Evolutionary conservation across 2,888 invertebrate genomes (phyloP).

Genomic region (Aphidoletes aphidimyza): DNA sequence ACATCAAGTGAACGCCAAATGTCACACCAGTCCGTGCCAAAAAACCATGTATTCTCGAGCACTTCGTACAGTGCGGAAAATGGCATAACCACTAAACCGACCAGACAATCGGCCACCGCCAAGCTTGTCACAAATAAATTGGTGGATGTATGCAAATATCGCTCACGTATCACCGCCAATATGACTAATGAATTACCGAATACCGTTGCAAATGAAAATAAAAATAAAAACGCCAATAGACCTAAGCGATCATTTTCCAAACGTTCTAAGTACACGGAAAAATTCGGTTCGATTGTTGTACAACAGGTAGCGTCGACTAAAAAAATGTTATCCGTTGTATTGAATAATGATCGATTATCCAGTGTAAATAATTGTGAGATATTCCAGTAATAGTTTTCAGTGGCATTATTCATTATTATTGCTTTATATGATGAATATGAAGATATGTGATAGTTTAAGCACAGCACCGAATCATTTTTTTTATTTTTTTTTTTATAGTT

Average conservation of each 20-base stretch:
- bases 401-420: conserved; percentile 63
- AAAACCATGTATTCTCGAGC: conserved; percentile 90
- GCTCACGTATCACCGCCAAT: conserved; percentile 89
- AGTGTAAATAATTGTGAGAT: conserved; percentile 56
- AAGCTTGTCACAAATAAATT: conserved; percentile 97
- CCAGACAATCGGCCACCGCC: conserved; percentile 95
- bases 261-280: conserved; percentile 65
- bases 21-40: conserved; percentile 96
- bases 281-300: conserved; percentile 62
- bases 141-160: conserved; percentile 95
- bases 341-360: conserved; percentile 61
- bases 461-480: conserved; percentile 40
- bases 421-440: conserved; percentile 49
- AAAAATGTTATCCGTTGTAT: conserved; percentile 65
- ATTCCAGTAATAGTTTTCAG: conserved; percentile 61
- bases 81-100: conserved; percentile 98
- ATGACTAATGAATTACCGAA: conserved; percentile 96
- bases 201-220: conserved; percentile 92
- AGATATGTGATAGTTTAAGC: conserved; percentile 52
- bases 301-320: conserved; percentile 62
- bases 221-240: conserved; percentile 81
- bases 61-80: conserved; percentile 93
- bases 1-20: conserved; percentile 98
- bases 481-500: too few relatives aligned
- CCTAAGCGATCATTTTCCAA: conserved; percentile 78